Conservation (phyloP, 1,140 invertebrate genomes). For the Sycophaga agraensis region DNA sequence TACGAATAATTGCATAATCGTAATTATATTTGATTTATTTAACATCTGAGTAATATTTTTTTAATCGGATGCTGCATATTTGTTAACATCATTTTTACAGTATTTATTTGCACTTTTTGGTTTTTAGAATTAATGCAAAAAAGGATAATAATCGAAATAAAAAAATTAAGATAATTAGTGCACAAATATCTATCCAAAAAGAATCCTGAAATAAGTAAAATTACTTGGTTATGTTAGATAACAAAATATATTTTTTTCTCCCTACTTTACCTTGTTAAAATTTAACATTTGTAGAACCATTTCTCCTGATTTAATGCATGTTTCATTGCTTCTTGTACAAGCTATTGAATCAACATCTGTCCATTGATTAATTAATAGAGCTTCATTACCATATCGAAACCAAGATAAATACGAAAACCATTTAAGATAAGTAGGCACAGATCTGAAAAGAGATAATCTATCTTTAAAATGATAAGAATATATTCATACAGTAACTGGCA, state of each 20-base stretch:
- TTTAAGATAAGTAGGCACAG: slow-evolving; percentile 83
- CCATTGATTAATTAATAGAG: slow-evolving; percentile 94
- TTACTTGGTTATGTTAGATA: not conserved
- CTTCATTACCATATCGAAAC: slow-evolving; percentile 94
- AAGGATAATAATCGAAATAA: slow-evolving; percentile 77
- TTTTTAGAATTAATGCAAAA: slow-evolving; percentile 68
- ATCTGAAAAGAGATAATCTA: slow-evolving; percentile 56
- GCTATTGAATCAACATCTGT: slow-evolving; percentile 69
- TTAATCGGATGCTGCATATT: too few species aligned
- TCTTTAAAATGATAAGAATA: not conserved
- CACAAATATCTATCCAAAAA: slow-evolving; percentile 70
- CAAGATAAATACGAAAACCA: slow-evolving; percentile 94
- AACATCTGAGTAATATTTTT: too few species aligned
- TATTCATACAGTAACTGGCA: too few species aligned
- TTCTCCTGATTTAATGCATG: slow-evolving; percentile 74
- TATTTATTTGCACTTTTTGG: too few species aligned
- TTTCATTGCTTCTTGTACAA: slow-evolving; percentile 71
- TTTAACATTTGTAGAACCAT: slow-evolving; percentile 78
- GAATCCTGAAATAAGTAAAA: slow-evolving; percentile 62
- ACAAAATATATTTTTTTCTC: not conserved
- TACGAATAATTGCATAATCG: too few species aligned
- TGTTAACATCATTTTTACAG: too few species aligned
- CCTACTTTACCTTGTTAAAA: slow-evolving; percentile 67
- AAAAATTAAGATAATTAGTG: slow-evolving; percentile 72
- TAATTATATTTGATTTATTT: too few species aligned